Conservation (phyloP, 1,140 invertebrate genomes). For the Cyclargus thomasi region DNA sequence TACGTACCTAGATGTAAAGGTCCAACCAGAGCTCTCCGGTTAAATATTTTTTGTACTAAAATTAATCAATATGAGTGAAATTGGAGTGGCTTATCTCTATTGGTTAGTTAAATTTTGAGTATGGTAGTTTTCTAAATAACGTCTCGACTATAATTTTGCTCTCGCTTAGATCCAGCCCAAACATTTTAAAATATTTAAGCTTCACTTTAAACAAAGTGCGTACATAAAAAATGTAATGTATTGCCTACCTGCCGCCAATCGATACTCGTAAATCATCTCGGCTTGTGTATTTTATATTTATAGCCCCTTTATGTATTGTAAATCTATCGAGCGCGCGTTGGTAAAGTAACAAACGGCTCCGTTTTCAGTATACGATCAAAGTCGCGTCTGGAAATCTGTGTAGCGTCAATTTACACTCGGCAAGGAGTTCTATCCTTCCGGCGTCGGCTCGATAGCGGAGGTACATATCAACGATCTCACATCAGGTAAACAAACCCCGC, state of each 20-base stretch:
- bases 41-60: too few species aligned
- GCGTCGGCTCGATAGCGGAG: not conserved
- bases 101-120: too few species aligned
- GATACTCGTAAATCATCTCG: not conserved
- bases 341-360: not conserved
- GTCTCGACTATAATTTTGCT: too few species aligned
- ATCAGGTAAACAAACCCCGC: not conserved
- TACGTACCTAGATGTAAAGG: too few species aligned
- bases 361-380: not conserved
- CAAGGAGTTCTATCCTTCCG: not conserved
- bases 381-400: not conserved
- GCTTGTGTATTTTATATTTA: slow-evolving; percentile 1
- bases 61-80: too few species aligned
- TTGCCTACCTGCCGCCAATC: not conserved
- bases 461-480: not conserved
- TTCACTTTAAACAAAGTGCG: not conserved
- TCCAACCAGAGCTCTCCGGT: too few species aligned
- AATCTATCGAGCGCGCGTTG: not conserved
- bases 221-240: not conserved
- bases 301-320: slow-evolving; percentile 2
- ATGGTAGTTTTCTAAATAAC: too few species aligned
- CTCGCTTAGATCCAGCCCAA: not conserved
- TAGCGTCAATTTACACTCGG: not conserved
- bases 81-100: too few species aligned
- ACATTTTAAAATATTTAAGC: not conserved